These are phyloP conservation scores for Tipula helvola DNA, from an alignment of 2,888 invertebrate species.

Conservation along the genomic window DNA sequence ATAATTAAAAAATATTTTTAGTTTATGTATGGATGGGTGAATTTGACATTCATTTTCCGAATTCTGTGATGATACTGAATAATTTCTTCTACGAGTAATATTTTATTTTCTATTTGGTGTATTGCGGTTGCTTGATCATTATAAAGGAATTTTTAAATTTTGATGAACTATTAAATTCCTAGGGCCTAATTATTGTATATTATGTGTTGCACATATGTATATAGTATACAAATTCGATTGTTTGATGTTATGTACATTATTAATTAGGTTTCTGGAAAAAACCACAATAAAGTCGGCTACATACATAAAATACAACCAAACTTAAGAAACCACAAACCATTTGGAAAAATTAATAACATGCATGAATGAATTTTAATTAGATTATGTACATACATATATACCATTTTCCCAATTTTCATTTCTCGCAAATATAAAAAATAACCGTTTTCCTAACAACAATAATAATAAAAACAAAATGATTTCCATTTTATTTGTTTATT, in stretches of 20 bases:
- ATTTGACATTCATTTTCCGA: not conserved
- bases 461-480: not conserved
- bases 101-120: not conserved
- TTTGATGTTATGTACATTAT: not conserved
- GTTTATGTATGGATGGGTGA: not conserved
- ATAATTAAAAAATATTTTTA: not conserved
- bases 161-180: too few species aligned
- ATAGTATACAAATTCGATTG: not conserved
- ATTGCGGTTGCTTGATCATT: not conserved
- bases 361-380: conserved; percentile 4
- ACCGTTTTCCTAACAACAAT: not conserved
- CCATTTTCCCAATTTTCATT: not conserved
- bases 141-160: too few species aligned
- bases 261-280: not conserved
- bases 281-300: not conserved
- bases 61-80: not conserved
- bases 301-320: not conserved
- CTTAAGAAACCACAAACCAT: not conserved
- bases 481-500: not conserved
- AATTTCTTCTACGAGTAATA: not conserved
- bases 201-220: not conserved
- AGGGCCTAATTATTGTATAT: not conserved
- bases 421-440: not conserved
- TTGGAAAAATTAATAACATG: not conserved
- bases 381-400: not conserved